phyloP scores from a whole-genome alignment of 2,797 vertebrate species.

The Bufotes viridis region DNA sequence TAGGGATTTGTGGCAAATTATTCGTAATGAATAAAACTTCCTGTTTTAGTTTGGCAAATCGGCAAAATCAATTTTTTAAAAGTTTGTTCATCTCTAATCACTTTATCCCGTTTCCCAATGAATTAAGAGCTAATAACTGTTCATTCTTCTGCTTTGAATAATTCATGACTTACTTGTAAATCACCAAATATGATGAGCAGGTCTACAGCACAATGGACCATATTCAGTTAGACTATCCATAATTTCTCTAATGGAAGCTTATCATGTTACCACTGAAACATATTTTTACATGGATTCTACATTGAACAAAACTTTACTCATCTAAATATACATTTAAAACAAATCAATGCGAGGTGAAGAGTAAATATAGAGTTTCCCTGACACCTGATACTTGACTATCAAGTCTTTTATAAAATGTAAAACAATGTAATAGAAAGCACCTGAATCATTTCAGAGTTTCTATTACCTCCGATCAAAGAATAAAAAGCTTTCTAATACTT shows the following conservation, averaged over 20 bases:
- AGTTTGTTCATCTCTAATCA: not conserved
- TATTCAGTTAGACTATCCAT: slow-evolving; percentile 18
- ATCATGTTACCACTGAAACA: slow-evolving; percentile 52
- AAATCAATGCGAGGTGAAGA: slow-evolving; percentile 54
- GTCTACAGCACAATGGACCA: not conserved
- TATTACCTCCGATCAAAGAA: slow-evolving; percentile 59
- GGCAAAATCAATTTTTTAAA: too few species aligned
- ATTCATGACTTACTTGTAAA: not conserved
- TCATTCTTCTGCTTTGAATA: not conserved
- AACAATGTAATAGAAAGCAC: slow-evolving; percentile 56
- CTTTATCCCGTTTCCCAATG: not conserved
- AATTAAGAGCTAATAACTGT: not conserved
- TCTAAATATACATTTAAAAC: slow-evolving; percentile 49
- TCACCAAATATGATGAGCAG: slow-evolving; percentile 15
- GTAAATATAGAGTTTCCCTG: slow-evolving; percentile 54
- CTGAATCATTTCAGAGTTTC: slow-evolving; percentile 55
- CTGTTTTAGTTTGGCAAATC: too few species aligned
- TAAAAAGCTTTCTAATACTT: slow-evolving; percentile 60
- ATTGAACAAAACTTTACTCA: slow-evolving; percentile 41
- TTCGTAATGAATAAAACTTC: too few species aligned
- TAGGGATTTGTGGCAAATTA: too few species aligned
- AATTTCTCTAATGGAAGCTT: slow-evolving; percentile 47
- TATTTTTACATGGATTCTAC: slow-evolving; percentile 36
- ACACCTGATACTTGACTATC: slow-evolving; percentile 53
- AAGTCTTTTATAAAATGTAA: slow-evolving; percentile 53